Evolutionary conservation across 2,888 invertebrate species (phyloP), one percentile per base, ranked within the genome.

Genomic region (Diploptera punctata): DNA sequence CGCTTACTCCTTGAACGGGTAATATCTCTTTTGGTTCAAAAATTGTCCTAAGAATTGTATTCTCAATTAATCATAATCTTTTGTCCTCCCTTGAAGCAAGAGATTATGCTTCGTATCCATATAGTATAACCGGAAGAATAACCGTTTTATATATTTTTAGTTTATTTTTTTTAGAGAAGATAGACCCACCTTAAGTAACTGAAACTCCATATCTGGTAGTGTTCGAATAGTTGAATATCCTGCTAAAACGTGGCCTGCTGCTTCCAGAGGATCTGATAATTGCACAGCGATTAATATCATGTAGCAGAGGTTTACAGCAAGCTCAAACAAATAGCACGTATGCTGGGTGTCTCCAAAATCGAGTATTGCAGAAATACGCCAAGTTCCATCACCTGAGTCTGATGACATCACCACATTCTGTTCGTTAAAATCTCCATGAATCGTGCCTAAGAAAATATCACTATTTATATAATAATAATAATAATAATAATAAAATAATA

Each of bases 381-480:
- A 73, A 13, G 60, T 31, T 3, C 33, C 44, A 21, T 57, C 49
- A n/a, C 19, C 21, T 5, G 78, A 18, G 9, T 43, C 29, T 2
- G 29, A 69, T 0, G n/a, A n/a, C n/a, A 93, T 89, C 4, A 97
- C 80, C 3, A 97, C 87, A 82, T 98, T 98, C 82, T 93, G 93
- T 79, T 97, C 96, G 81, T 97, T 97, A 73, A 94, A 87, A 80
- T 98, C 98, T 0, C 96, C 97, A 80, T 98, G 97, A 74, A 97
- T 93, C 4, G 93, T 74, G 79, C 87, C 86, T 85, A n/a, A n/a
- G n/a, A n/a, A n/a, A n/a, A n/a, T n/a, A n/a, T n/a, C n/a, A n/a
- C n/a, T n/a, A n/a, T n/a, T n/a, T n/a, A n/a, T n/a, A n/a, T n/a
- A n/a, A n/a, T n/a, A n/a, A n/a, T n/a, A n/a, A n/a, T n/a, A n/a